Evolutionary conservation across 2,113 vertebrate genomes (phyloP).

Genomic region (Bos indicus): DNA sequence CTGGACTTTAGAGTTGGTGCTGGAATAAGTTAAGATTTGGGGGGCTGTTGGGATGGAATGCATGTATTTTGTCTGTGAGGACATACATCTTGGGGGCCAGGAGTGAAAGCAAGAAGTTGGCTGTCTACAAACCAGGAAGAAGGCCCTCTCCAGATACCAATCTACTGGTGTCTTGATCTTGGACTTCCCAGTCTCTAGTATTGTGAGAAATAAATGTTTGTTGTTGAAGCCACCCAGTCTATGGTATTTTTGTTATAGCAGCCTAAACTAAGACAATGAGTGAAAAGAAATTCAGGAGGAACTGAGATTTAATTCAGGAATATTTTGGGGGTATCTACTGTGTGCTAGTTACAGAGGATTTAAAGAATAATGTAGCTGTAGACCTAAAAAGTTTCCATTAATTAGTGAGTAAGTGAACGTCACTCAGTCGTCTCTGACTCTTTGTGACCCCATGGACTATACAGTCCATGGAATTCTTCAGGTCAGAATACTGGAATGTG

Average conservation of each 20-base stretch:
- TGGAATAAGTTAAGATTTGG: neutral
- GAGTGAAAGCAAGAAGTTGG: neutral
- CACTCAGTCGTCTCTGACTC: neutral
- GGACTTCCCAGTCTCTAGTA: neutral
- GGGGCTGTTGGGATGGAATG: neutral
- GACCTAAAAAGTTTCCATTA: neutral
- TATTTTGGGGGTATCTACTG: neutral
- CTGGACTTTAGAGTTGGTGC: neutral
- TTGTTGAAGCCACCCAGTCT: neutral
- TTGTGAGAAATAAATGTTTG: neutral
- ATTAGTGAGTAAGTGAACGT: neutral
- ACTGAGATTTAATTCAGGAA: neutral
- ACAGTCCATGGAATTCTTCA: neutral
- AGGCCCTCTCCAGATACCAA: neutral
- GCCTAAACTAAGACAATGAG: neutral
- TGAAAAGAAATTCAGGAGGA: conserved; percentile 30
- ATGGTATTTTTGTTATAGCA: neutral
- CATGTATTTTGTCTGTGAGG: neutral
- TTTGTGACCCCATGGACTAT: neutral
- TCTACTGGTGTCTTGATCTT: neutral
- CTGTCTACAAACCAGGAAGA: neutral
- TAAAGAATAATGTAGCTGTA: neutral
- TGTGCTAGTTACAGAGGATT: neutral
- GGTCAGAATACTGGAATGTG: neutral
- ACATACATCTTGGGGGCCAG: neutral